Conservation (phyloP, 2,113 vertebrate genomes). For the Phalacrocorax aristotelis region DNA sequence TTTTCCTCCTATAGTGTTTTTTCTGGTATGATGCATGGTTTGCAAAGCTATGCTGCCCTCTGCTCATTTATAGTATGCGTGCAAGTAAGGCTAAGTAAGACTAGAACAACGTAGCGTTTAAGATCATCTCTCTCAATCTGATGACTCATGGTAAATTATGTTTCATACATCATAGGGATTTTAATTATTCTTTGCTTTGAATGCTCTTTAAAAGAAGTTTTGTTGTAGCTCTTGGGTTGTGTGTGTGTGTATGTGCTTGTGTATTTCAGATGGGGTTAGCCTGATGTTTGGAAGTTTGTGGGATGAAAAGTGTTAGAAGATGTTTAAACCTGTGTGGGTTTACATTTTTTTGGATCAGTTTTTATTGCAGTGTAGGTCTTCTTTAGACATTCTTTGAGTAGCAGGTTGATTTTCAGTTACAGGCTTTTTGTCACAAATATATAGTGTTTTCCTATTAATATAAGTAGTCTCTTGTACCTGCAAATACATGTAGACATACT, state of each 20-base stretch:
- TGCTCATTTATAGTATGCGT: conserved; percentile 4
- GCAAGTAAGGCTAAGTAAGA: background rate
- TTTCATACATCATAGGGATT: background rate
- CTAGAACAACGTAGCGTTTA: background rate
- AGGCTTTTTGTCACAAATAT: background rate
- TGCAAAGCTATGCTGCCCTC: conserved; percentile 65
- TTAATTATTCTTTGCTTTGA: background rate
- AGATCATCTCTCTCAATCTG: background rate
- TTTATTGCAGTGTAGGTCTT: background rate
- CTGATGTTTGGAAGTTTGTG: background rate
- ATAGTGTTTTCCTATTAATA: background rate
- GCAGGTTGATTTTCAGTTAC: background rate
- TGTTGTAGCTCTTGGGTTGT: background rate
- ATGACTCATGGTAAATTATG: background rate
- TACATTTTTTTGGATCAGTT: background rate
- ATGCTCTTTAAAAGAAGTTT: background rate
- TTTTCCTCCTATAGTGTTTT: background rate
- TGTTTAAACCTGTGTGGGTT: background rate
- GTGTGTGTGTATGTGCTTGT: too few relatives aligned
- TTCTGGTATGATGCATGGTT: background rate
- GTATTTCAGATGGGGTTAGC: background rate
- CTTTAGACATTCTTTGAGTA: background rate
- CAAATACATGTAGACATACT: background rate
- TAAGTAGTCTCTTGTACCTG: background rate
- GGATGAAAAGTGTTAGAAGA: background rate